phyloP scores from a whole-genome alignment of 2,797 vertebrate species.

The Anableps anableps region DNA sequence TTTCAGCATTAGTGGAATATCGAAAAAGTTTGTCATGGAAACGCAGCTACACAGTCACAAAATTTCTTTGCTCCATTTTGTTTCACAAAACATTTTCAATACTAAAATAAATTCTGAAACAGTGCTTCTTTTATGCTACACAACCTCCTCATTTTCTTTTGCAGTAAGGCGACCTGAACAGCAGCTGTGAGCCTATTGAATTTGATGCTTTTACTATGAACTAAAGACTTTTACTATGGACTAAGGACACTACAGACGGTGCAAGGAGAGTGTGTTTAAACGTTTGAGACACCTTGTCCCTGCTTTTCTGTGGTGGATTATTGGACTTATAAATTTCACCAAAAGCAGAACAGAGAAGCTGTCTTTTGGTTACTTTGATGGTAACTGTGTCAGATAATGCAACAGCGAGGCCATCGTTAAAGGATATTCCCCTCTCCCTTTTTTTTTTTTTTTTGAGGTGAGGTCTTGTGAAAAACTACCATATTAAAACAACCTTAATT shows the following conservation, averaged over 20 bases:
- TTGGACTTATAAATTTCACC: not conserved
- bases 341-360: not conserved
- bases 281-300: not conserved
- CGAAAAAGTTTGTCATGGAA: no score
- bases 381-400: not conserved
- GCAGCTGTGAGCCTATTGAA: not conserved
- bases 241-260: not conserved
- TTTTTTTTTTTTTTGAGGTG: not conserved
- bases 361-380: not conserved
- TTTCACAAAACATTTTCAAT: no score
- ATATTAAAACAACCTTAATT: not conserved
- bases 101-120: no score
- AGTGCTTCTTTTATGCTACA: no score
- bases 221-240: no score
- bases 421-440: not conserved
- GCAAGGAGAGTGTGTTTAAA: not conserved
- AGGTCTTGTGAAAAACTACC: not conserved
- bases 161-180: no score
- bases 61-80: no score
- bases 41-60: no score
- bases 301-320: not conserved
- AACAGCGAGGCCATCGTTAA: not conserved
- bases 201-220: not conserved
- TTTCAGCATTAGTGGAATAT: no score
- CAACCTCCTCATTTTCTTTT: no score